Evolutionary conservation across 2,888 invertebrate genomes (phyloP).

Genomic region (Parnassius glacialis): DNA sequence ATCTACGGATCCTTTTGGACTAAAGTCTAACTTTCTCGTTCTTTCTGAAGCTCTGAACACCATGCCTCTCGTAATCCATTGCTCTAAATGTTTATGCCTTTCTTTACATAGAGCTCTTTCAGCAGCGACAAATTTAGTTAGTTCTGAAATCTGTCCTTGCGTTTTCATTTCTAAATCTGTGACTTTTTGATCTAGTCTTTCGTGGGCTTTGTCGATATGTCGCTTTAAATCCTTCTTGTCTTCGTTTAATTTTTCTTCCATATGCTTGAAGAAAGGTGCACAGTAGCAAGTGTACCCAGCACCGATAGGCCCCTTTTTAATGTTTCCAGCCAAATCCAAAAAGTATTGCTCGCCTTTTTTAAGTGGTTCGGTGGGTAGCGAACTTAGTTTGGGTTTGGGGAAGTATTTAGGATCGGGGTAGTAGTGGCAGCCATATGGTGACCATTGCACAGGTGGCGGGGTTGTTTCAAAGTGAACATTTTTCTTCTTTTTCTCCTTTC

Average conservation of each 20-base stretch:
- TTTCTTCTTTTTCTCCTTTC: slow-evolving; percentile 73
- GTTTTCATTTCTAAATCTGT: slow-evolving; percentile 88
- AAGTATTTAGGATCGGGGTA: slow-evolving; percentile 93
- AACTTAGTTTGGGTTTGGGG: slow-evolving; percentile 91
- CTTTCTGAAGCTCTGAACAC: slow-evolving; percentile 81
- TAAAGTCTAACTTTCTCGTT: slow-evolving; percentile 67
- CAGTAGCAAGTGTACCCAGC: slow-evolving; percentile 96
- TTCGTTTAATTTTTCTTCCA: slow-evolving; percentile 90
- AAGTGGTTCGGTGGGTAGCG: slow-evolving; percentile 91
- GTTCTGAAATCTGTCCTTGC: slow-evolving; percentile 85
- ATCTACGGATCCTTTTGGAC: slow-evolving; percentile 76
- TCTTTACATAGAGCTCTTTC: slow-evolving; percentile 83
- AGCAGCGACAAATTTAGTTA: slow-evolving; percentile 84
- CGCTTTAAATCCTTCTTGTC: slow-evolving; percentile 90
- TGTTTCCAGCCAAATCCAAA: slow-evolving; percentile 95
- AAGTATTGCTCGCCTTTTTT: slow-evolving; percentile 96
- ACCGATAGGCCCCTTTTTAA: slow-evolving; percentile 97
- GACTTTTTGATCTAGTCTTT: slow-evolving; percentile 89
- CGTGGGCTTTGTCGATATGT: slow-evolving; percentile 89
- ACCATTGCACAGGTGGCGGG: slow-evolving; percentile 84
- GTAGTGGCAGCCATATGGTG: slow-evolving; percentile 95
- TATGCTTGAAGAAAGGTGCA: slow-evolving; percentile 93
- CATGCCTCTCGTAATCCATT: slow-evolving; percentile 84
- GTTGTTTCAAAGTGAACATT: slow-evolving; percentile 75
- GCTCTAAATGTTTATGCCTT: slow-evolving; percentile 84